phyloP scores from a whole-genome alignment of 2,888 invertebrate species.

The Drosophila testacea region DNA sequence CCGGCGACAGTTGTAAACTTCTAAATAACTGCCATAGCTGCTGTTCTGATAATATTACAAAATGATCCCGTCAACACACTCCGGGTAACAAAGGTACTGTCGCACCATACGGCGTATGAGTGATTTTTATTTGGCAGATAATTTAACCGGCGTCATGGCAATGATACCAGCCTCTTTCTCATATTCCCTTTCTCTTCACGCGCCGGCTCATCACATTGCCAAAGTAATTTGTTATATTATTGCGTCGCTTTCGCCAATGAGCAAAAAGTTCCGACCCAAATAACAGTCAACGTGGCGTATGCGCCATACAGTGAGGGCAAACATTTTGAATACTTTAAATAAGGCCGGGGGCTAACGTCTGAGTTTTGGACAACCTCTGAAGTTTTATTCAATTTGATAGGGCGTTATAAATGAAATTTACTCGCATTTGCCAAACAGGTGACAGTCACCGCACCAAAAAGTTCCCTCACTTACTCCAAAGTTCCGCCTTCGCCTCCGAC shows the following conservation, averaged over 20 bases:
- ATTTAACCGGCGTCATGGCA: conserved; percentile 77
- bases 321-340: conserved; percentile 50
- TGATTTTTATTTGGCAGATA: conserved; percentile 79
- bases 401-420: conserved; percentile 56
- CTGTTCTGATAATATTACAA: conserved; percentile 65
- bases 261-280: conserved; percentile 26
- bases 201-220: conserved; percentile 24
- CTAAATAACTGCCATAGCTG: conserved; percentile 64
- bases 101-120: conserved; percentile 69
- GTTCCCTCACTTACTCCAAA: conserved; percentile 17
- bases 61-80: conserved; percentile 27
- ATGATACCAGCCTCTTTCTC: conserved; percentile 36
- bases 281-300: conserved; percentile 35
- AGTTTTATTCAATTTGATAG: conserved; percentile 42
- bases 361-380: conserved; percentile 24
- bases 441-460: conserved; percentile 43
- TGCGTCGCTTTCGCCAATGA: conserved; percentile 36
- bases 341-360: neutral
- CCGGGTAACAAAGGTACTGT: conserved; percentile 26
- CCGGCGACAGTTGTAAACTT: conserved; percentile 75
- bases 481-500: conserved; percentile 6
- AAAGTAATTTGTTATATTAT: conserved; percentile 70
- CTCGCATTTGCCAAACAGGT: conserved; percentile 48
- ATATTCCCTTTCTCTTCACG: neutral
- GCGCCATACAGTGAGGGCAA: conserved; percentile 20